phyloP scores from a whole-genome alignment of 2,113 vertebrate genomes.

The Eublepharis macularius region DNA sequence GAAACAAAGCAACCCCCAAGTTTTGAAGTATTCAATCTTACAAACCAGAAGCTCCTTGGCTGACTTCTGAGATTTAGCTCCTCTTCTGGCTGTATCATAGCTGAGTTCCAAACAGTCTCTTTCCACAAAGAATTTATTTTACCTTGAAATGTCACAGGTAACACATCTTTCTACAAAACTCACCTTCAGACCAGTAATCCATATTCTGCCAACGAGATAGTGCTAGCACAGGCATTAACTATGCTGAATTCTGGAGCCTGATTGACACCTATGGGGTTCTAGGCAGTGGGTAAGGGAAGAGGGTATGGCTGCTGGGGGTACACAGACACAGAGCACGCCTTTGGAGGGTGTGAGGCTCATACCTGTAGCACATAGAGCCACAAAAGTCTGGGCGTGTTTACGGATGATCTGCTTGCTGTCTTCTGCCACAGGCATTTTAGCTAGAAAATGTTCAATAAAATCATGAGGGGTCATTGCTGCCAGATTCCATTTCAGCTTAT shows the following conservation, averaged over 20 bases:
- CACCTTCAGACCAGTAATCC: conserved; percentile 66
- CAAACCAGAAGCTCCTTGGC: conserved; percentile 10
- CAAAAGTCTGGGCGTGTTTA: conserved; percentile 97
- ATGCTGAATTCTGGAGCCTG: conserved; percentile 22
- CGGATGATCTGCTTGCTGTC: conserved; percentile 94
- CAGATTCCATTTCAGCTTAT: conserved; percentile 98
- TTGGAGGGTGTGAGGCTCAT: conserved; percentile 60
- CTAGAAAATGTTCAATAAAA: conserved; percentile 98
- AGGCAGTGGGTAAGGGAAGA: conserved; percentile 24
- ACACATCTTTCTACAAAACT: conserved; percentile 35
- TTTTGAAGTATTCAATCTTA: not conserved
- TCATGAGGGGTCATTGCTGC: conserved; percentile 95
- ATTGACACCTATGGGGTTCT: conserved; percentile 28
- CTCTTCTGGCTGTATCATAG: not conserved
- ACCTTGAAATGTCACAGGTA: conserved; percentile 4
- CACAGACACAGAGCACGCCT: conserved; percentile 54
- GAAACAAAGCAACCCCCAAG: not conserved
- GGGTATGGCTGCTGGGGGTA: conserved; percentile 8
- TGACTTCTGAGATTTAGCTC: not conserved
- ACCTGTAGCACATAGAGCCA: conserved; percentile 98
- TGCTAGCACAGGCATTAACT: conserved; percentile 34
- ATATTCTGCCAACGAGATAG: conserved; percentile 55
- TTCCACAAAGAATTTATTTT: fast-evolving
- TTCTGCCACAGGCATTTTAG: conserved; percentile 90
- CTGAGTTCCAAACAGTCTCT: not conserved